Conservation (phyloP, 2,113 vertebrate genomes). For the Glaucidium brasilianum region DNA sequence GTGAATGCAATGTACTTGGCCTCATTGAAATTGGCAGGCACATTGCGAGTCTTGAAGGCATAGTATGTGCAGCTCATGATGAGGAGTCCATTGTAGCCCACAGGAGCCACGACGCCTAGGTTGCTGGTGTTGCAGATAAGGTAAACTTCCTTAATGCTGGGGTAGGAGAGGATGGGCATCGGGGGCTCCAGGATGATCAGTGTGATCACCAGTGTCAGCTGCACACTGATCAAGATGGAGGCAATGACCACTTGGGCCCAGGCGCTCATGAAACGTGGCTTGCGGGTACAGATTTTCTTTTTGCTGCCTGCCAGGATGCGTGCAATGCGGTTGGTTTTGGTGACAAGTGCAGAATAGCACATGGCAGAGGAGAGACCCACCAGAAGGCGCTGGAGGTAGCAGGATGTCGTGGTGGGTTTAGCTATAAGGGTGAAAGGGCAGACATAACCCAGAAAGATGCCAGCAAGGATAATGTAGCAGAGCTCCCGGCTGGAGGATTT, state of each 20-base stretch:
- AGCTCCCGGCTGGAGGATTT: constrained; percentile 98
- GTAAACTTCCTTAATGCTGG: constrained; percentile 94
- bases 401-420: constrained; percentile 88
- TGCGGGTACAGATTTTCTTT: constrained; percentile 99
- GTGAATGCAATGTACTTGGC: constrained; percentile 99
- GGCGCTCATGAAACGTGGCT: constrained; percentile 97
- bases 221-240: constrained; percentile 91
- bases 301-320: constrained; percentile 98
- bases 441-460: constrained; percentile 96
- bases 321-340: constrained; percentile 98
- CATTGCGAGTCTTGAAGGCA: constrained; percentile 98
- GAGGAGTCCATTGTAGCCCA: constrained; percentile 96
- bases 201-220: constrained; percentile 89
- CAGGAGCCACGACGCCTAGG: constrained; percentile 91
- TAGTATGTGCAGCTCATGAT: constrained; percentile 99
- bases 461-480: constrained; percentile 96
- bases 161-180: constrained; percentile 93
- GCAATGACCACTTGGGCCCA: constrained; percentile 97
- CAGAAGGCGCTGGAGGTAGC: constrained; percentile 94
- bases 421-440: constrained; percentile 97
- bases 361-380: constrained; percentile 96
- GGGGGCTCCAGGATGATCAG: constrained; percentile 96
- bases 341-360: constrained; percentile 97
- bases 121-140: constrained; percentile 99
- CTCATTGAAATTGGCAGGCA: constrained; percentile 98